Evolutionary conservation across 92 coral and sea anemone species (phyloP), one percentile per base, ranked within the genome.

Genomic region (Muricea muricata): DNA sequence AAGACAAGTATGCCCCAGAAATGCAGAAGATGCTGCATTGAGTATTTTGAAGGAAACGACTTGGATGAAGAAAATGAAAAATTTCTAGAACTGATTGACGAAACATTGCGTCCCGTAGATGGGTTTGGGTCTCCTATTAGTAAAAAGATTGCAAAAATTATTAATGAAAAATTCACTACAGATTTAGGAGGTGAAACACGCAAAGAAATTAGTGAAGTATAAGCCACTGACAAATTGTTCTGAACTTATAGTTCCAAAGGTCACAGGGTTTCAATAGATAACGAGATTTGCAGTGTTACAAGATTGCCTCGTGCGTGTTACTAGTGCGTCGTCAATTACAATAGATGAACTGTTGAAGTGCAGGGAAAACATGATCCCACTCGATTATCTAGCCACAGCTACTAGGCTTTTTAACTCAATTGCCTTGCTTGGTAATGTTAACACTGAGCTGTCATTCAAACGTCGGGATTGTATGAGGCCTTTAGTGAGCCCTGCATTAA

Each of bases 181-280:
- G 67, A 58, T n/a, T 18, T 58, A 26, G 67, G 30, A 6, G 23
- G 23, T 6, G 30, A n/a, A 8, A 58, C 7, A 26, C 23, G 23
- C 23, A 58, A 58, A 58, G 23, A n/a, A n/a, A n/a, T 58, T 26
- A 18, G 67, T 58, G 67, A n/a, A 58, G n/a, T 58, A 58, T n/a
- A 58, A 58, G 30, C 23, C 30, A 18, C 67, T 20, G 8, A 20
- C 23, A 58, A 58, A 58, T 20, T 58, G 67, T 26, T 18, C 67
- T 7, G 67, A 58, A n/a, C 30, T n/a, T 6, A 18, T 58, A 6
- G 67, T 58, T 8, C 67, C 67, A 6, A 58, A 58, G 30, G 67
- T 58, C n/a, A 26, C 7, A 58, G 67, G 25, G 25, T n/a, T 58
- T 42, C 50, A 42, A 42, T 14, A 42, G 50, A 42, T 14, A 42